Conservation (phyloP, 2,113 vertebrate genomes). For the Megaptera novaeangliae region DNA sequence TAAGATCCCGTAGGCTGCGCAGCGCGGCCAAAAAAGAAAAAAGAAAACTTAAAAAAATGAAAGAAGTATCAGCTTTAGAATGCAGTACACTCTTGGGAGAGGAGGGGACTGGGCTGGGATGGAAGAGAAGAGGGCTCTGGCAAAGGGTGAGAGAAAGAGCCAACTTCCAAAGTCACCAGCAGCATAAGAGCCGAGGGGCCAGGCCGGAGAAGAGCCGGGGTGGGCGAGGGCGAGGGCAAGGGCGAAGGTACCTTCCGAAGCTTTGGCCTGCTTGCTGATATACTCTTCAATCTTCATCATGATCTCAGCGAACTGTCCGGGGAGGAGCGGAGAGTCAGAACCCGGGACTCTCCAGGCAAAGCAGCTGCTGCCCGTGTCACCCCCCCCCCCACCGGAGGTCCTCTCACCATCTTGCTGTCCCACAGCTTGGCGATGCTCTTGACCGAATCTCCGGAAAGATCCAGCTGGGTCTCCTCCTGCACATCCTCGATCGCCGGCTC, state of each 20-base stretch:
- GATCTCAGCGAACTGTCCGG: conserved; percentile 89
- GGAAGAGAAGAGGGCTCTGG: neutral
- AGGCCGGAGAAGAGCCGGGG: fast-evolving
- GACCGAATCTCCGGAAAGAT: conserved; percentile 89
- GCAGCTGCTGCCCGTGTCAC: fast-evolving
- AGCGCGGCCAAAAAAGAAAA: no score
- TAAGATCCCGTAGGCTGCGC: no score
- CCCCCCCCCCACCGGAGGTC: fast-evolving
- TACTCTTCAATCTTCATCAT: conserved; percentile 88
- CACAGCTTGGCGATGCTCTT: conserved; percentile 92
- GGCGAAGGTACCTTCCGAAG: conserved; percentile 82
- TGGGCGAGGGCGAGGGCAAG: fast-evolving
- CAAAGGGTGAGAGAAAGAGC: neutral
- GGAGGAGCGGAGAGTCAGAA: neutral
- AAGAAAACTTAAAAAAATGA: no score
- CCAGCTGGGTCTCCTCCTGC: conserved; percentile 91
- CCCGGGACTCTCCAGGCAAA: fast-evolving
- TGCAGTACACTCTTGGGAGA: fast-evolving
- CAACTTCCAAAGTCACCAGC: neutral
- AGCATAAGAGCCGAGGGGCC: neutral
- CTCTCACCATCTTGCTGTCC: conserved; percentile 89
- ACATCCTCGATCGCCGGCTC: conserved; percentile 87
- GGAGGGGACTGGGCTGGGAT: neutral
- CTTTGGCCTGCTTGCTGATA: conserved; percentile 88
- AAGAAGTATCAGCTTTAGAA: neutral